These are phyloP conservation scores for Lasiommata megera DNA, from an alignment of 2,888 invertebrate genomes.

Conservation along the genomic window DNA sequence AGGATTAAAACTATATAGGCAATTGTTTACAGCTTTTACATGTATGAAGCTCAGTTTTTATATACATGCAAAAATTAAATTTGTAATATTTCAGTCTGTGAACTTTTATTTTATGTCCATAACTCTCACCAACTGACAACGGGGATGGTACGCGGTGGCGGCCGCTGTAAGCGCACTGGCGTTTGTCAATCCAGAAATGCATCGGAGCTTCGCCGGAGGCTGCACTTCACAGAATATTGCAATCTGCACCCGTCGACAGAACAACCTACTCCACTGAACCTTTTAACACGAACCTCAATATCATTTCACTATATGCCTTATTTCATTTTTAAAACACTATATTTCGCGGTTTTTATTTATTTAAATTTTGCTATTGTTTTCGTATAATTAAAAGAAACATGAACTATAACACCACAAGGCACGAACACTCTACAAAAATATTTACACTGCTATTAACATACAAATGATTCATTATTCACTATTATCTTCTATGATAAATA, in stretches of 20 bases:
- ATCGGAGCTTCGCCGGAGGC: slow-evolving; percentile 64
- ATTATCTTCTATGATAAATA: not conserved
- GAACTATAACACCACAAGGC: not conserved
- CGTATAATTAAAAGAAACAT: not conserved
- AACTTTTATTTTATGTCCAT: too few relatives aligned
- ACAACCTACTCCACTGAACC: not conserved
- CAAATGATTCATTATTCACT: not conserved
- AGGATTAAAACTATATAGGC: too few relatives aligned
- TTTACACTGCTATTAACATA: not conserved
- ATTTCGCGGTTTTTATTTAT: not conserved
- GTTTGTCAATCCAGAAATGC: slow-evolving; percentile 95
- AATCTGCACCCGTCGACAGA: not conserved
- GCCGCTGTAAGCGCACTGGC: slow-evolving; percentile 88
- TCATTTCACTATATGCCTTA: not conserved
- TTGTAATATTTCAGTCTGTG: too few relatives aligned
- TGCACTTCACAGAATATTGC: slow-evolving; percentile 15
- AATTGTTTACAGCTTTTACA: too few relatives aligned
- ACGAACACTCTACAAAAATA: not conserved
- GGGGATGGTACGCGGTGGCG: slow-evolving; percentile 86
- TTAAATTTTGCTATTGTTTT: not conserved
- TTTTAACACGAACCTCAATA: not conserved
- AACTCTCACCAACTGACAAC: slow-evolving; percentile 77
- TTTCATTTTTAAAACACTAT: not conserved
- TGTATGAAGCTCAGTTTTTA: too few relatives aligned
- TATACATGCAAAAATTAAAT: too few relatives aligned